Percentiles rank a stretch among this genome's conserved stretches.
phyloP scores from a whole-genome alignment of 1,140 invertebrate genomes.

The Caerostris extrusa region DNA sequence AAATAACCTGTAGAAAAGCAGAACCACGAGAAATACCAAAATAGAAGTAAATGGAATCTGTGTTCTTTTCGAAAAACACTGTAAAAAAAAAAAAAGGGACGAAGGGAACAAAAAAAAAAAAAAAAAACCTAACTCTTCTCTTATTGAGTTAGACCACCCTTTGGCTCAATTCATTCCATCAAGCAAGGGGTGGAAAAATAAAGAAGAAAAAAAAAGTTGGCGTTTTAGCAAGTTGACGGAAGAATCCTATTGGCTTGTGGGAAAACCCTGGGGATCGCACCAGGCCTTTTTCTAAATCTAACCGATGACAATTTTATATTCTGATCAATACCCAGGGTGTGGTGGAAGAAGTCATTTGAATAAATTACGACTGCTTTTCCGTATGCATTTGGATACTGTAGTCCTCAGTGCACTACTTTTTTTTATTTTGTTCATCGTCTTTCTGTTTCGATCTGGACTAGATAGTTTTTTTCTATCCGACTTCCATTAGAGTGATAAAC shows the following conservation, averaged over 20 bases:
- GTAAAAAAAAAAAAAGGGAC: not conserved
- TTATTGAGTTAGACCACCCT: conserved; percentile 66
- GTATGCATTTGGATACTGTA: conserved; percentile 32
- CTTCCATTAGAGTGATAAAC: conserved; percentile 33
- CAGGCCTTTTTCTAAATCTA: conserved; percentile 74
- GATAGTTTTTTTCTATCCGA: not conserved
- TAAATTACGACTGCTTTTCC: conserved; percentile 76
- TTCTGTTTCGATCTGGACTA: conserved; percentile 16
- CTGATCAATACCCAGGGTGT: conserved; percentile 76
- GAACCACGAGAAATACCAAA: not conserved
- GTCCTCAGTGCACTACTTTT: not conserved
- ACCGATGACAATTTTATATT: conserved; percentile 77
- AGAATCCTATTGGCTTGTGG: conserved; percentile 51
- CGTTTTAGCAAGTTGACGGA: conserved; percentile 67
- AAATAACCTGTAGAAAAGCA: conserved; percentile 34
- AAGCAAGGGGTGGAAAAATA: not conserved
- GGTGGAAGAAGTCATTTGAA: conserved; percentile 76
- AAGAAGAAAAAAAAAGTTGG: conserved; percentile 7
- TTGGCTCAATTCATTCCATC: conserved; percentile 58
- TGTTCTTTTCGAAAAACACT: conserved; percentile 3
- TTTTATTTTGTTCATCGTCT: not conserved
- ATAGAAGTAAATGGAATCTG: not conserved
- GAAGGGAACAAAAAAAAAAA: not conserved
- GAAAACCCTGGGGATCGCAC: conserved; percentile 41
- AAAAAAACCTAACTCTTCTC: conserved; percentile 13